phyloP scores from a whole-genome alignment of 2,888 invertebrate genomes.

The Anoncus sp. region DNA sequence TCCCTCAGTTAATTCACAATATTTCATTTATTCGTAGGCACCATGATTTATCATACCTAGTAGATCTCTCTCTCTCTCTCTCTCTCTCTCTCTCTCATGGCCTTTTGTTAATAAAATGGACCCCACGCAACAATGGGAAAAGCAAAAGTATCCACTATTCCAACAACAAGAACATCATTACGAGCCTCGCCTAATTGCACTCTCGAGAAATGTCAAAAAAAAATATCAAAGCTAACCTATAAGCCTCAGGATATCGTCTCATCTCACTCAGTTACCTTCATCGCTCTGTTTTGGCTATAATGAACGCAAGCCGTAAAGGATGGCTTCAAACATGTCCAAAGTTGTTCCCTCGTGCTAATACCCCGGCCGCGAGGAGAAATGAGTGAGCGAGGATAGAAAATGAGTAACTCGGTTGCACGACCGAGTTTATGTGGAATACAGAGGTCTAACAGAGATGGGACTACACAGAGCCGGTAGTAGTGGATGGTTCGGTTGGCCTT shows the following conservation, averaged over 20 bases:
- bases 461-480: slow-evolving; percentile 34
- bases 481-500: slow-evolving; percentile 32
- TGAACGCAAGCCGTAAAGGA: slow-evolving; percentile 33
- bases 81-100: not conserved
- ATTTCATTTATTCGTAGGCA: slow-evolving; percentile 26
- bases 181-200: not conserved
- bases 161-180: not conserved
- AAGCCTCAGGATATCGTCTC: slow-evolving; percentile 3
- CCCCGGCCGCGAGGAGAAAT: slow-evolving; percentile 44
- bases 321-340: slow-evolving; percentile 43
- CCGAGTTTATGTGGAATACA: slow-evolving; percentile 11
- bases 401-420: slow-evolving; percentile 39
- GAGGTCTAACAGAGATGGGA: slow-evolving; percentile 33
- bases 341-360: slow-evolving; percentile 51
- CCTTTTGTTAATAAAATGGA: not conserved
- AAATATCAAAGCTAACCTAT: slow-evolving; percentile 12
- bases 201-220: slow-evolving; percentile 3
- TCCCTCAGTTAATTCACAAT: slow-evolving; percentile 31
- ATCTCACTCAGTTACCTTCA: not conserved
- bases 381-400: slow-evolving; percentile 50
- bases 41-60: slow-evolving; percentile 19
- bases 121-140: not conserved
- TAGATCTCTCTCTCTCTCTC: not conserved
- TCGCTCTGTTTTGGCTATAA: slow-evolving; percentile 10
- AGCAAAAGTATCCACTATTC: not conserved